Evolutionary conservation across 2,113 vertebrate genomes (phyloP).

Genomic region (Pseudolaguvia tuberculata): DNA sequence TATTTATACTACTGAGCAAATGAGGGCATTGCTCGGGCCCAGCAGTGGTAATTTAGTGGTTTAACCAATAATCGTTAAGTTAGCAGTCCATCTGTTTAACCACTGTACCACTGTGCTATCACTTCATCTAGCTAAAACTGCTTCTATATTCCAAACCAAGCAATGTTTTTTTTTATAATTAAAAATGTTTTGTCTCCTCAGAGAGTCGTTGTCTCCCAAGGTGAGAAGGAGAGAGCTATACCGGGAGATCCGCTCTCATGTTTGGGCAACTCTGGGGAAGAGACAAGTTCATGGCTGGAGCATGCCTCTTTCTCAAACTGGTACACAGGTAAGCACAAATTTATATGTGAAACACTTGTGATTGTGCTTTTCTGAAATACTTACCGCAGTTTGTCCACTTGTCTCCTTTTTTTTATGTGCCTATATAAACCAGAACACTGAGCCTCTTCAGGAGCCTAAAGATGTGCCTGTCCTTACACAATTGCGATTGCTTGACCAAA

Average conservation of each 20-base stretch:
- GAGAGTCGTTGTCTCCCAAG: constrained; percentile 60
- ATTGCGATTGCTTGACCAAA: constrained; percentile 74
- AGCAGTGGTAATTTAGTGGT: too few relatives aligned
- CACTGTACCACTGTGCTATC: too few relatives aligned
- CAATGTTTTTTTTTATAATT: neutral
- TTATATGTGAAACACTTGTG: neutral
- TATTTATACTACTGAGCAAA: too few relatives aligned
- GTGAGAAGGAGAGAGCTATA: constrained; percentile 71
- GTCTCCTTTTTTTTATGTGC: constrained; percentile 19
- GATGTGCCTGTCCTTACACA: constrained; percentile 70
- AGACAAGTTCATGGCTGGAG: constrained; percentile 77
- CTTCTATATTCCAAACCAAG: neutral
- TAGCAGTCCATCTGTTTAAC: too few relatives aligned
- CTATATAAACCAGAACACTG: constrained; percentile 51
- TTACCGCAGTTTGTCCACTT: neutral
- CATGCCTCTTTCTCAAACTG: constrained; percentile 57
- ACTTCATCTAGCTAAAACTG: neutral
- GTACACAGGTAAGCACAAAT: constrained; percentile 47
- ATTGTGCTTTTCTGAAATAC: neutral
- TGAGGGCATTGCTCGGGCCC: too few relatives aligned
- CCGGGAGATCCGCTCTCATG: constrained; percentile 70
- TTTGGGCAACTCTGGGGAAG: constrained; percentile 73
- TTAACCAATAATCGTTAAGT: too few relatives aligned
- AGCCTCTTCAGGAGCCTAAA: constrained; percentile 60
- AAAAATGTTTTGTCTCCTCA: neutral